phyloP scores from a whole-genome alignment of 2,113 vertebrate genomes.

The Meles meles region DNA sequence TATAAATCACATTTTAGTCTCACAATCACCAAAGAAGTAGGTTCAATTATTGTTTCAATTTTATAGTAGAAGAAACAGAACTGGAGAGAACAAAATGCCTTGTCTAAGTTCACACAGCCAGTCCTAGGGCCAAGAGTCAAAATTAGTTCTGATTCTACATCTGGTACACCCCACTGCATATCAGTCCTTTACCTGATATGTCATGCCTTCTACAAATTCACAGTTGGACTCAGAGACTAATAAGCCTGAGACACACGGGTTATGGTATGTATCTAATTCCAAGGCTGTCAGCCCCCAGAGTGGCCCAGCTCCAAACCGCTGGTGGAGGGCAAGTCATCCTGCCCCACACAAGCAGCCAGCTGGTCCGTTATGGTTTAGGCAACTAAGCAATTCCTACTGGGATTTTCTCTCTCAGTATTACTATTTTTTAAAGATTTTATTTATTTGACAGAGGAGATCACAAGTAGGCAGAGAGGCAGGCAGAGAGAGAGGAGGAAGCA shows the following conservation, averaged over 20 bases:
- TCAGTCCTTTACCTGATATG: background rate
- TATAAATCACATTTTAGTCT: background rate
- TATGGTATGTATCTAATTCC: slow-evolving; percentile 35
- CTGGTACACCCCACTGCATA: background rate
- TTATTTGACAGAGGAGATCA: no score
- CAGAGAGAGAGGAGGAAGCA: no score
- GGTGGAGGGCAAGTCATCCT: slow-evolving; percentile 36
- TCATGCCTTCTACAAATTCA: slow-evolving; percentile 12
- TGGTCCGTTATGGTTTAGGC: slow-evolving; percentile 24
- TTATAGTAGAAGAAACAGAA: slow-evolving; percentile 28
- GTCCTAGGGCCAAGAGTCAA: background rate
- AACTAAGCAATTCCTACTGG: slow-evolving; percentile 6
- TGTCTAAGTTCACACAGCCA: background rate
- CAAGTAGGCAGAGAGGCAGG: no score
- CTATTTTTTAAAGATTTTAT: background rate
- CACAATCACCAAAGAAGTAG: background rate
- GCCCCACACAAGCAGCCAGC: background rate
- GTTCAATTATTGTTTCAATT: slow-evolving; percentile 38
- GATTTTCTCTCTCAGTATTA: background rate
- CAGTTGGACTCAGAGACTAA: background rate
- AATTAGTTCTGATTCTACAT: background rate
- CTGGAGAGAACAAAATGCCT: background rate
- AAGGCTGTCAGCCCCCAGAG: background rate
- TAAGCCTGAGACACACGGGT: background rate
- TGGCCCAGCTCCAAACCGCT: slow-evolving; percentile 27